phyloP scores from a whole-genome alignment of 2,113 vertebrate genomes.

The Corvus hawaiiensis region DNA sequence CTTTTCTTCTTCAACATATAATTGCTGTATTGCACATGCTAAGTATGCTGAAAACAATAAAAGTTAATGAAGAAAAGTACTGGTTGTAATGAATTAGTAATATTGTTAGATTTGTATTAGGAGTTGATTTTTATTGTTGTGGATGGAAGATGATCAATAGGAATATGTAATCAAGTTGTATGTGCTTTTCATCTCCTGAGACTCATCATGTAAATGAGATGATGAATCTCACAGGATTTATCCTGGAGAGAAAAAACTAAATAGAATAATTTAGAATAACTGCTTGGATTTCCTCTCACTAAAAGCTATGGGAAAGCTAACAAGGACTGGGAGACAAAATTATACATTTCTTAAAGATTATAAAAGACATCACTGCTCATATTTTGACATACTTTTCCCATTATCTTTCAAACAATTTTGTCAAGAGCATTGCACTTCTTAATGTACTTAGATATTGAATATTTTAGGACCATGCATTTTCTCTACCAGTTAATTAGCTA shows the following conservation, averaged over 20 bases:
- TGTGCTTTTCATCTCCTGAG: conserved; percentile 49
- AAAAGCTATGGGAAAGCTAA: background rate
- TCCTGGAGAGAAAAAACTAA: conserved; percentile 38
- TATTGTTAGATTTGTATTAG: conserved; percentile 64
- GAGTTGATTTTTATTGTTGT: conserved; percentile 61
- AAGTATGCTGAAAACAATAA: conserved; percentile 62
- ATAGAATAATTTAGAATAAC: conserved; percentile 48
- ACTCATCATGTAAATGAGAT: conserved; percentile 42
- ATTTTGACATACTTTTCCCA: conserved; percentile 3
- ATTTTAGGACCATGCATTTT: conserved; percentile 28
- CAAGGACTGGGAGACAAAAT: background rate
- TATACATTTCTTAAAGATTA: background rate
- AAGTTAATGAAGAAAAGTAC: conserved; percentile 72
- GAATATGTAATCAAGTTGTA: conserved; percentile 55
- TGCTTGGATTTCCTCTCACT: conserved; percentile 8
- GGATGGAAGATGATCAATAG: conserved; percentile 55
- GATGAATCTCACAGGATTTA: conserved; percentile 57
- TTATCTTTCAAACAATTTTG: conserved; percentile 30
- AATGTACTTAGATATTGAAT: background rate
- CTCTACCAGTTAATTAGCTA: conserved; percentile 37
- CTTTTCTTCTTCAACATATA: conserved; percentile 51
- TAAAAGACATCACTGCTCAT: background rate
- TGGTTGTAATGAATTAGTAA: conserved; percentile 69
- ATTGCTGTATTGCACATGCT: conserved; percentile 64
- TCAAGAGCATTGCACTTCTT: background rate